Percentiles rank a stretch among this genome's conserved stretches.
phyloP scores from a whole-genome alignment of 2,113 vertebrate species.

The Notechis scutatus region DNA sequence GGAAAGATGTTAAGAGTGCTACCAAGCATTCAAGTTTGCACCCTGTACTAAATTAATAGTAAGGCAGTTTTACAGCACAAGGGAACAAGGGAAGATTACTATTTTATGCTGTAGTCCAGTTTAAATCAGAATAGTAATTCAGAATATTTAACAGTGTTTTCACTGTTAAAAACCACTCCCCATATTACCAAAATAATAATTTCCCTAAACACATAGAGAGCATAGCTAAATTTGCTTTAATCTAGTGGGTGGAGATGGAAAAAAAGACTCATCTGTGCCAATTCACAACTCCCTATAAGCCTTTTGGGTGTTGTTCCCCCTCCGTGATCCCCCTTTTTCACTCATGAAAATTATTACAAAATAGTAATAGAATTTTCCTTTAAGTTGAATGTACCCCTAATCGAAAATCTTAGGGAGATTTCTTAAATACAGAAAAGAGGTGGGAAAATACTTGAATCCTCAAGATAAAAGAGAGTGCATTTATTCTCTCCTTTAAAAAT shows the following conservation, averaged over 20 bases:
- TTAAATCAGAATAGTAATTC: not conserved
- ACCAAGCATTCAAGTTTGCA: not conserved
- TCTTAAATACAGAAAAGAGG: constrained; percentile 12
- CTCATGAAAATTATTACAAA: not conserved
- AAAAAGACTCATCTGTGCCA: not conserved
- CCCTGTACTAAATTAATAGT: not conserved
- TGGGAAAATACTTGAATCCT: not conserved
- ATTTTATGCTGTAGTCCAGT: not conserved
- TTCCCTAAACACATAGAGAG: not conserved
- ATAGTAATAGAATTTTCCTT: not conserved
- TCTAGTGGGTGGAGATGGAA: not conserved
- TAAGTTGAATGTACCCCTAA: not conserved
- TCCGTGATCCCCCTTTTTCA: not conserved
- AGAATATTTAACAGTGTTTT: not conserved
- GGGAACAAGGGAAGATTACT: not conserved
- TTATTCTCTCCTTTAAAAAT: not conserved
- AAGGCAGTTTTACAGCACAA: not conserved
- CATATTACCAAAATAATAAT: constrained; percentile 6
- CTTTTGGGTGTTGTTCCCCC: not conserved
- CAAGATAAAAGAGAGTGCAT: not conserved
- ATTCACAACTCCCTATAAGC: not conserved
- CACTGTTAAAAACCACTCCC: not conserved
- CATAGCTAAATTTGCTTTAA: not conserved
- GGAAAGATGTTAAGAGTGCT: not conserved
- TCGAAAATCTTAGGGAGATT: not conserved